These are phyloP conservation scores for Muscicapa striata DNA, from an alignment of 2,797 vertebrate genomes.

Conservation along the genomic window DNA sequence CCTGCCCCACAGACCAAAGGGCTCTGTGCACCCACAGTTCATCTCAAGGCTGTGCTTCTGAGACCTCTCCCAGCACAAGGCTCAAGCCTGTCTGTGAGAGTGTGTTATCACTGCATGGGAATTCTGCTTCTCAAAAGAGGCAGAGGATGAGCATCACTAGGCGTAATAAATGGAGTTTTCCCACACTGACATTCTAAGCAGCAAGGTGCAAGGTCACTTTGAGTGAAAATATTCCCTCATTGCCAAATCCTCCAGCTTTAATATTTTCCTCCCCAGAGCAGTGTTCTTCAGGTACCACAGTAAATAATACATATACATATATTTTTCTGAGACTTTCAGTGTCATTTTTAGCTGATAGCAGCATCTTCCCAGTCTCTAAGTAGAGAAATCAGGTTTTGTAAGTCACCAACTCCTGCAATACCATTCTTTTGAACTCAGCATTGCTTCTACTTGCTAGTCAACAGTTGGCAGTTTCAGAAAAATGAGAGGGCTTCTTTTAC, in stretches of 20 bases:
- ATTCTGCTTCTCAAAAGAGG: neutral
- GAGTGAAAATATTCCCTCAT: neutral
- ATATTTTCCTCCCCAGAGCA: neutral
- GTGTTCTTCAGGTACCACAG: neutral
- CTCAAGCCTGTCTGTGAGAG: neutral
- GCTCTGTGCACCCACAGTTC: neutral
- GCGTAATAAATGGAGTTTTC: neutral
- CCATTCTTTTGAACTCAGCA: neutral
- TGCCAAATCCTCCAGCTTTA: neutral
- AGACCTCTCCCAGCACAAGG: neutral
- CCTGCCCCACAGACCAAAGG: fast-evolving
- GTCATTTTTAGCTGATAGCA: neutral
- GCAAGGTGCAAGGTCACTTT: neutral
- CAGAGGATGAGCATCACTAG: neutral
- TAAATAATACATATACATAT: neutral
- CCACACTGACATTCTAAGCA: neutral
- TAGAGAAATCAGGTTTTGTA: neutral
- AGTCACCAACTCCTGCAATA: neutral
- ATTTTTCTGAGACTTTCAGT: neutral
- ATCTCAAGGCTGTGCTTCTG: neutral
- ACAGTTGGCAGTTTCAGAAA: neutral
- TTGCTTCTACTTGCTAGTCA: neutral
- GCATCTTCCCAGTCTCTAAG: neutral
- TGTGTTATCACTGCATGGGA: neutral
- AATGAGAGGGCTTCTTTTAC: neutral